Percentiles rank a stretch among this genome's conserved stretches.
phyloP scores from a whole-genome alignment of 1,140 invertebrate species.

The Drosophila novamexicana region DNA sequence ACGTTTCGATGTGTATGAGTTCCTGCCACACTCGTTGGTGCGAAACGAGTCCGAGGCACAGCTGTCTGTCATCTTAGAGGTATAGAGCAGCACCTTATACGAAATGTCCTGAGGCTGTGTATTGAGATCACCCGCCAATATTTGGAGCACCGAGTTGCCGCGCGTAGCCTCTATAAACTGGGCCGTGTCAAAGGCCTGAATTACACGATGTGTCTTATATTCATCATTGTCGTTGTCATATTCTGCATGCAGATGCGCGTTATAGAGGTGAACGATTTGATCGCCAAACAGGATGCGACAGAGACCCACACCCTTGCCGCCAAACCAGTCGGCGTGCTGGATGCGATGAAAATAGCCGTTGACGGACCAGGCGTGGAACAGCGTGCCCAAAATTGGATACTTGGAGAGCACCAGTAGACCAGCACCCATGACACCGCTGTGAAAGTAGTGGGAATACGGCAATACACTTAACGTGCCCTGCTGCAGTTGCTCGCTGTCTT shows the following conservation, averaged over 20 bases:
- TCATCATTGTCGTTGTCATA: constrained; percentile 94
- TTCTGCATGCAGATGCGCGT: constrained; percentile 98
- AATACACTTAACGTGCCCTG: constrained; percentile 87
- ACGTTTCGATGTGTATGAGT: constrained; percentile 90
- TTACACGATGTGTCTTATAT: constrained; percentile 94
- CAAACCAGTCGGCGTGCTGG: constrained; percentile 99
- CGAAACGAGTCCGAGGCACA: constrained; percentile 84
- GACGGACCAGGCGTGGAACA: constrained; percentile 96
- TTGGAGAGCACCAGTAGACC: constrained; percentile 96
- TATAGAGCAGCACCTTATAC: constrained; percentile 86
- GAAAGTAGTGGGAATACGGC: constrained; percentile 96
- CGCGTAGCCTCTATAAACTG: constrained; percentile 96
- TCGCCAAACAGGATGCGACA: constrained; percentile 90
- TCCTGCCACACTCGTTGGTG: constrained; percentile 93
- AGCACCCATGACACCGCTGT: constrained; percentile 96
- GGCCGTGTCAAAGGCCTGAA: constrained; percentile 97
- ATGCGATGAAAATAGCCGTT: constrained; percentile 99
- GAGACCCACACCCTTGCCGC: constrained; percentile 97
- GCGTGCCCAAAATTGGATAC: constrained; percentile 93
- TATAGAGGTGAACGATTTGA: constrained; percentile 91
- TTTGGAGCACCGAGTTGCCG: constrained; percentile 90
- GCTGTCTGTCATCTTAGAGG: constrained; percentile 85
- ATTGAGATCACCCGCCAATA: constrained; percentile 97
- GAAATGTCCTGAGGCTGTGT: constrained; percentile 94
- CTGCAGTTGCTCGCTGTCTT: constrained; percentile 90